Conservation (phyloP, 2,797 vertebrate genomes). For the Otolemur crassicaudatus region DNA sequence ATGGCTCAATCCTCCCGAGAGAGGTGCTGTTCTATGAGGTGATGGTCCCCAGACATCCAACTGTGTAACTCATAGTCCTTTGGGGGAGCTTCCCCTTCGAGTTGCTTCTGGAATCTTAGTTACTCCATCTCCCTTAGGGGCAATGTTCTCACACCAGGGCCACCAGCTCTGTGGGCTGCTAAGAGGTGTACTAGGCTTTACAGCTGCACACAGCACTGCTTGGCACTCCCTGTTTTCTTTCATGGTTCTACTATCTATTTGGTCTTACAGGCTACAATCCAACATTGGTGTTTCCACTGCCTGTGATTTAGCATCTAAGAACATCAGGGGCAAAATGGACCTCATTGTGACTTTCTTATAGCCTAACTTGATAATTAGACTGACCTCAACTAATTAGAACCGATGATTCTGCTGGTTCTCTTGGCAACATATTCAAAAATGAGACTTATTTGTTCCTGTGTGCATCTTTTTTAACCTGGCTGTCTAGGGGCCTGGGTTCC, state of each 20-base stretch:
- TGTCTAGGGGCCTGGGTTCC: neutral
- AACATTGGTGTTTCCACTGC: neutral
- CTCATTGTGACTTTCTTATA: neutral
- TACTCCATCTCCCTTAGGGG: neutral
- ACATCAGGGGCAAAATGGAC: neutral
- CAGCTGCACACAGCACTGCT: neutral
- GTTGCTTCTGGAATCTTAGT: neutral
- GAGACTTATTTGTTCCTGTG: neutral
- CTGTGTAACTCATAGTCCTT: neutral
- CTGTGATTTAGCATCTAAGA: neutral
- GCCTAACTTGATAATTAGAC: neutral
- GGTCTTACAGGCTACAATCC: neutral
- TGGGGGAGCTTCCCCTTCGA: neutral
- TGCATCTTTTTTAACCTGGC: neutral
- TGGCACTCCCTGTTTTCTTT: neutral
- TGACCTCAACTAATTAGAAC: neutral
- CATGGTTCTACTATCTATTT: neutral
- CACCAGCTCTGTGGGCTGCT: neutral
- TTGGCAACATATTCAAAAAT: neutral
- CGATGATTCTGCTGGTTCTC: neutral
- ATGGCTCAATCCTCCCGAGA: neutral
- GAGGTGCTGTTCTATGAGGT: neutral
- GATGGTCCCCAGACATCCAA: neutral
- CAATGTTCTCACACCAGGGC: neutral
- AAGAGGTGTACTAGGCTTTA: neutral